These are phyloP conservation scores for Syngnathus rostellatus DNA, from an alignment of 2,797 vertebrate species.

Conservation along the genomic window DNA sequence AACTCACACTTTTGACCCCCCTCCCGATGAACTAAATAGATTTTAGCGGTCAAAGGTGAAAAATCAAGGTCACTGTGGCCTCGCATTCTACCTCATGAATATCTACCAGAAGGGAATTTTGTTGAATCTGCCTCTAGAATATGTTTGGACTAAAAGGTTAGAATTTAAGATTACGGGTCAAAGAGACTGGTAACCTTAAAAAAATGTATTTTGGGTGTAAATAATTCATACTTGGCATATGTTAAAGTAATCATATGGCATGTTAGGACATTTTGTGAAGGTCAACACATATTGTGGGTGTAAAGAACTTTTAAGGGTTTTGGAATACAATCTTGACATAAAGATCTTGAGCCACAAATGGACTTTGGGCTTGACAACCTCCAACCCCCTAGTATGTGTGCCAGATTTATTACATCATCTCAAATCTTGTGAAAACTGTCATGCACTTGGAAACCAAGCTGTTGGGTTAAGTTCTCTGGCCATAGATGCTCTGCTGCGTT, in stretches of 20 bases:
- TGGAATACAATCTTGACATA: not conserved
- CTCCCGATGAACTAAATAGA: slow-evolving; percentile 6
- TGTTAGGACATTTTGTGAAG: not conserved
- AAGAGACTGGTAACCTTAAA: slow-evolving; percentile 1
- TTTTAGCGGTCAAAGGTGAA: slow-evolving; percentile 8
- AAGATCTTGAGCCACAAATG: slow-evolving; percentile 14
- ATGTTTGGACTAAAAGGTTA: not conserved
- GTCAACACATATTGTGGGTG: slow-evolving; percentile 2
- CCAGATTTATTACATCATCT: slow-evolving; percentile 41
- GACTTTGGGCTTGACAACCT: slow-evolving; percentile 32
- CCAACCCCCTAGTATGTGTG: slow-evolving; percentile 37
- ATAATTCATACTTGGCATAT: not conserved
- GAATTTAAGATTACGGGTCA: not conserved
- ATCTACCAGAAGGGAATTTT: slow-evolving; percentile 5
- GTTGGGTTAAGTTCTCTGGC: slow-evolving; percentile 9
- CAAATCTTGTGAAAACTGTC: slow-evolving; percentile 6
- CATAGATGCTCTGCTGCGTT: slow-evolving; percentile 18
- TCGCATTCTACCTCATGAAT: slow-evolving; percentile 1
- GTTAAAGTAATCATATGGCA: not conserved
- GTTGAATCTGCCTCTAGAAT: not conserved
- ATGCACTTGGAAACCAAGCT: slow-evolving; percentile 15
- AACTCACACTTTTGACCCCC: not conserved
- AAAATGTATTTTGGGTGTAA: not conserved
- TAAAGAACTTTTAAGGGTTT: not conserved
- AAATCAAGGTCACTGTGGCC: slow-evolving; percentile 3